These are phyloP conservation scores for Pholis gunnellus DNA, from an alignment of 2,113 vertebrate species.

Conservation along the genomic window DNA sequence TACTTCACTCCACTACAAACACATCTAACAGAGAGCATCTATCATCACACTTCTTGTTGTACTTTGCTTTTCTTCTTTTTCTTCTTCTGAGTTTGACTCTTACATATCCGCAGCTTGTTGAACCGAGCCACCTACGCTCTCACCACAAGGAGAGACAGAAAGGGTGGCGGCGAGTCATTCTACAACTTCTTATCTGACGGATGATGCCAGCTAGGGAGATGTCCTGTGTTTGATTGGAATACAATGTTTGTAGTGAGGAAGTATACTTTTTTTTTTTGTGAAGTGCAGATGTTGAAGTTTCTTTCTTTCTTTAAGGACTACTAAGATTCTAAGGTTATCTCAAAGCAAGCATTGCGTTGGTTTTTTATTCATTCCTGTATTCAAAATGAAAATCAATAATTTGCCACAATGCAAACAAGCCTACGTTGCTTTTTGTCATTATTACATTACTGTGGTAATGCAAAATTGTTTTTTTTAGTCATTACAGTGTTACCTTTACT, in stretches of 20 bases:
- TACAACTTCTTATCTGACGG: conserved; percentile 6
- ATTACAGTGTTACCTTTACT: too few relatives aligned
- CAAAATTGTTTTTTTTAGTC: too few relatives aligned
- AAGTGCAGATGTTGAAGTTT: neutral
- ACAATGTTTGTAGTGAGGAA: neutral
- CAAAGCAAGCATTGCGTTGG: too few relatives aligned
- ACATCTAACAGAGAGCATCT: neutral
- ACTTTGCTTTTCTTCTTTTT: neutral
- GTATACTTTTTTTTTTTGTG: neutral
- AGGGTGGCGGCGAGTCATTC: conserved; percentile 23
- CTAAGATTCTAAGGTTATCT: too few relatives aligned
- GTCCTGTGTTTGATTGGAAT: neutral
- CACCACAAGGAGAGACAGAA: conserved; percentile 1
- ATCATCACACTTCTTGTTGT: neutral
- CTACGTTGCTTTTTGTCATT: too few relatives aligned
- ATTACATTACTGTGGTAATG: too few relatives aligned
- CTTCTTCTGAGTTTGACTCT: conserved; percentile 7
- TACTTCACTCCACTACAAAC: neutral
- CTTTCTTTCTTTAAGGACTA: too few relatives aligned
- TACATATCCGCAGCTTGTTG: neutral
- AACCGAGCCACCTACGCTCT: conserved; percentile 25
- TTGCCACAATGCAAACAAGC: too few relatives aligned
- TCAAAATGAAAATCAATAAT: too few relatives aligned
- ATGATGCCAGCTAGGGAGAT: neutral
- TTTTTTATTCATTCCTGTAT: too few relatives aligned